phyloP scores from a whole-genome alignment of 2,113 vertebrate species.

The Bubo bubo region DNA sequence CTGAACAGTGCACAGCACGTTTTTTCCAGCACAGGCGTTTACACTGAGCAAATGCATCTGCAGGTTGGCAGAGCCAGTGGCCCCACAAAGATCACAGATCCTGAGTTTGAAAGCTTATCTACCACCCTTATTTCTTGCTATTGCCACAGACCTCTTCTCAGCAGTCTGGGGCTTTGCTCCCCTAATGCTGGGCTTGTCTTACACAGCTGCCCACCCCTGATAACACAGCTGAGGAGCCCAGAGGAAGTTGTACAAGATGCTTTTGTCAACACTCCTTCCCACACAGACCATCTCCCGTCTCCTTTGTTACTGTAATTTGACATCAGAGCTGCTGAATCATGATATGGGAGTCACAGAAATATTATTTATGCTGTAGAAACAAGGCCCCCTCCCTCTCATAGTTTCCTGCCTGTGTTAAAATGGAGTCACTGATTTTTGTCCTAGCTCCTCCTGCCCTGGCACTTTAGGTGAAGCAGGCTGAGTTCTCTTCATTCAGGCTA shows the following conservation, averaged over 20 bases:
- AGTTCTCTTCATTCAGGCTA: neutral
- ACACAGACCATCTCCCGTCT: conserved; percentile 33
- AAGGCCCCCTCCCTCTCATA: neutral
- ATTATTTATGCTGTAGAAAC: conserved; percentile 51
- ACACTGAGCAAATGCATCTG: neutral
- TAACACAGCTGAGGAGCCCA: conserved; percentile 59
- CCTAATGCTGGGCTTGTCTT: neutral
- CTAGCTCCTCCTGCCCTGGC: neutral
- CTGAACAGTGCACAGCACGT: rapidly evolving
- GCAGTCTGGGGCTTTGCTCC: conserved; percentile 35
- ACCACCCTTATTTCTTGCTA: neutral
- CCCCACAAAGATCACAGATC: neutral
- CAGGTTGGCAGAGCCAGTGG: neutral
- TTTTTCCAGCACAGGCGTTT: neutral
- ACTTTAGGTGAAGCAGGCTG: neutral
- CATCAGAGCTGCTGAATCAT: conserved; percentile 71
- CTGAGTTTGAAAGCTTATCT: conserved; percentile 28
- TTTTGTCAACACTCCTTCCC: conserved; percentile 67
- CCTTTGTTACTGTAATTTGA: conserved; percentile 67
- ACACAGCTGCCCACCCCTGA: conserved; percentile 53
- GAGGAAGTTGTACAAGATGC: conserved; percentile 73
- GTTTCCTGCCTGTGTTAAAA: conserved; percentile 53
- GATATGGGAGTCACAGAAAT: conserved; percentile 28
- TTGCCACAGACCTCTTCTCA: conserved; percentile 26
- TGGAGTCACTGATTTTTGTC: conserved; percentile 34